Evolutionary conservation across 1,140 invertebrate genomes (phyloP).

Genomic region (Zaprionus taronus): DNA sequence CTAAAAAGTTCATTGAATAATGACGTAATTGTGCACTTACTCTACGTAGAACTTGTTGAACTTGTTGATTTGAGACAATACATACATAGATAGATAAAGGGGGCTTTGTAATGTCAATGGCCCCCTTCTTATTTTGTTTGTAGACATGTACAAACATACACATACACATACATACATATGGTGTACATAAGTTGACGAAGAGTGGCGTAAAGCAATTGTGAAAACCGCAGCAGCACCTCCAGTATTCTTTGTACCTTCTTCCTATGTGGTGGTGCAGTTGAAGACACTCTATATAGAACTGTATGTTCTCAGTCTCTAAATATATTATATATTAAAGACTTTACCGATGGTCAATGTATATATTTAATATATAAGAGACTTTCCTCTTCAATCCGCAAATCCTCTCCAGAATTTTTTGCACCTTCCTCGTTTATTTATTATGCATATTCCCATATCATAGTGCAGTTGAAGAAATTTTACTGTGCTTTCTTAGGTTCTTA

Average conservation of each 20-base stretch:
- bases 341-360: too few species aligned
- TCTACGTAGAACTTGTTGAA: slow-evolving; percentile 9
- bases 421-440: background rate
- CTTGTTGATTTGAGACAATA: slow-evolving; percentile 6
- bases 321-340: too few species aligned
- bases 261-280: background rate
- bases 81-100: slow-evolving; percentile 1
- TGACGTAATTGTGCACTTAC: slow-evolving; percentile 26
- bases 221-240: slow-evolving; percentile 19
- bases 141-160: slow-evolving; percentile 9
- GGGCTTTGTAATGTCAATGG: background rate
- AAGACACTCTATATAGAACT: background rate
- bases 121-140: background rate
- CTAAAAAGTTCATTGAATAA: slow-evolving; percentile 22
- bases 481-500: background rate
- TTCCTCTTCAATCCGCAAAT: background rate
- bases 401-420: background rate
- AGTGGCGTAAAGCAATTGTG: slow-evolving; percentile 14
- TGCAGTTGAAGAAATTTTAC: background rate
- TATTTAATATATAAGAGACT: too few species aligned
- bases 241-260: background rate
- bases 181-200: slow-evolving; percentile 12
- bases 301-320: too few species aligned
- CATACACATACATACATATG: background rate
- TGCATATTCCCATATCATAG: background rate